Conservation (phyloP, 2,888 invertebrate species). For the Xanthostigma xanthostigma region DNA sequence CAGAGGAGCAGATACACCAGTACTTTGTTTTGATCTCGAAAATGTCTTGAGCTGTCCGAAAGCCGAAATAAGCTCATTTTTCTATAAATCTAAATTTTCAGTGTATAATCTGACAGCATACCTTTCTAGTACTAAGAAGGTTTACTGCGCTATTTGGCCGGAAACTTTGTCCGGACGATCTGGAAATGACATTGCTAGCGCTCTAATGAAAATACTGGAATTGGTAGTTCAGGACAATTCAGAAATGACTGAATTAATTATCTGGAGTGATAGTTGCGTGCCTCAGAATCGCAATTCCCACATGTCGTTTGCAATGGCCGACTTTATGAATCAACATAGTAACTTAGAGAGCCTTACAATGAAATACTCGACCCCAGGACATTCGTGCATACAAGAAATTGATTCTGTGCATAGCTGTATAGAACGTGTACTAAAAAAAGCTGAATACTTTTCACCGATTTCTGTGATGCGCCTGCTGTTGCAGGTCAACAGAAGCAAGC, state of each 20-base stretch:
- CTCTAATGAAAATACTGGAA: constrained; percentile 15
- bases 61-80: constrained; percentile 14
- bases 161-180: constrained; percentile 15
- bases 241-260: constrained; percentile 9
- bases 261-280: constrained; percentile 14
- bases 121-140: constrained; percentile 15
- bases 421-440: not conserved
- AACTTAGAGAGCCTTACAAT: constrained; percentile 8
- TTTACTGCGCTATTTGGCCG: constrained; percentile 16
- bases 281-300: constrained; percentile 13
- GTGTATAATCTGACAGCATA: constrained; percentile 16
- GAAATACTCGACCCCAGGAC: not conserved
- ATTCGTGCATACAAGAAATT: not conserved
- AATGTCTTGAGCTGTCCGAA: constrained; percentile 16
- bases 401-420: not conserved
- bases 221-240: constrained; percentile 12
- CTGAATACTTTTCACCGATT: not conserved
- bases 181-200: constrained; percentile 15
- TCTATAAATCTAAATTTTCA: constrained; percentile 14
- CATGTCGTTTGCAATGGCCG: constrained; percentile 9
- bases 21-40: constrained; percentile 13
- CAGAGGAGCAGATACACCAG: constrained; percentile 1
- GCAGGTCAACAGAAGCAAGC: no score
- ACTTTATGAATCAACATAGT: constrained; percentile 8
- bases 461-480: not conserved